These are phyloP conservation scores for Hycleus cichorii DNA, from an alignment of 1,140 invertebrate genomes.

Conservation along the genomic window DNA sequence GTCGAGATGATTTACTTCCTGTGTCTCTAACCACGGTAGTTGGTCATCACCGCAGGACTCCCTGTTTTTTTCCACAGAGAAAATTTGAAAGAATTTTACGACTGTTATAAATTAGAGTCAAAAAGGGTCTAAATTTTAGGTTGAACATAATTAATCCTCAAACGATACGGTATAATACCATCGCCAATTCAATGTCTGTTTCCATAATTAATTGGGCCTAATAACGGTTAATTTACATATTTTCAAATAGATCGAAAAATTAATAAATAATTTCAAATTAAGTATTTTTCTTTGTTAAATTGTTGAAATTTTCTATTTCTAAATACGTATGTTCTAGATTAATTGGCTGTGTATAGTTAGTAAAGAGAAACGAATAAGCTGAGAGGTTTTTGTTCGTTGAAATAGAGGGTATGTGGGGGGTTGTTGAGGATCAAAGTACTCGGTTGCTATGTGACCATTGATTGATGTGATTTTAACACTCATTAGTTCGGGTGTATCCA, in stretches of 20 bases:
- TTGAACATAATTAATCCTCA: slow-evolving; percentile 10
- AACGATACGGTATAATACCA: not conserved
- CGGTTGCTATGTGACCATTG: slow-evolving; percentile 38
- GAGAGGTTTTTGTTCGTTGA: not conserved
- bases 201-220: slow-evolving; percentile 6
- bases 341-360: slow-evolving; percentile 10
- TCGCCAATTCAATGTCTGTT: slow-evolving; percentile 1
- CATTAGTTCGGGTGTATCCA: slow-evolving; percentile 24
- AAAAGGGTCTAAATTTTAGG: slow-evolving; percentile 2
- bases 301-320: slow-evolving; percentile 4
- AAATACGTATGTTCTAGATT: slow-evolving; percentile 3
- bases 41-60: too few species aligned
- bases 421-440: slow-evolving; percentile 19
- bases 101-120: slow-evolving; percentile 1
- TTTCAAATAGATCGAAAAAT: slow-evolving; percentile 2
- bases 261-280: not conserved
- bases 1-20: too few species aligned
- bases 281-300: slow-evolving; percentile 1
- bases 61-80: not conserved
- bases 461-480: slow-evolving; percentile 39
- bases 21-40: too few species aligned
- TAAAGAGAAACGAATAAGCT: slow-evolving; percentile 17
- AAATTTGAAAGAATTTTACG: slow-evolving; percentile 2
- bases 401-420: not conserved
- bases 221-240: slow-evolving; percentile 7